Evolutionary conservation across 2,888 invertebrate species (phyloP), one percentile per base, ranked within the genome.

Genomic region (Microchrysa polita): DNA sequence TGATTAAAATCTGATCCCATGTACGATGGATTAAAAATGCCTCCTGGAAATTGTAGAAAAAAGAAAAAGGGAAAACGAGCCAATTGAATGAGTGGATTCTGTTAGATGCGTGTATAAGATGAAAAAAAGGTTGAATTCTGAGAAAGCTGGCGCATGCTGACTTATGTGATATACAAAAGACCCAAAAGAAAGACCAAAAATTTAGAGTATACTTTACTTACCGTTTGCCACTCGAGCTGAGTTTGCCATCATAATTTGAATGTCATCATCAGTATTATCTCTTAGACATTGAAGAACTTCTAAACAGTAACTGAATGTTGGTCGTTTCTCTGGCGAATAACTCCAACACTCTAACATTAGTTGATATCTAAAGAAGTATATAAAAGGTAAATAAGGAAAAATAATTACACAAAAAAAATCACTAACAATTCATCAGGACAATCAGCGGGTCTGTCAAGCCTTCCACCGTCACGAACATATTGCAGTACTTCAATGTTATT

Each of bases 401-500:
- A 48, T 48, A n/a, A n/a, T 48, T 12, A 48, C 12, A 48, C 18
- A 10, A 27, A 55, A 67, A 73, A 55, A 48, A 77, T 73, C 74
- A 87, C 90, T 89, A 84, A 93, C 91, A 95, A 86, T 76, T 88
- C 88, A 27, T 92, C 90, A 0, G 97, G 96, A 83, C 97, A 97
- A 82, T 93, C 93, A 5, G 89, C 88, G 4, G 95, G 94, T 78
- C 92, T 88, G 42, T 92, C 91, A n/a, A 96, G 88, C 57, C 93
- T 88, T 34, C 97, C 97, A 0, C 97, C 96, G 2, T 91, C 90
- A 76, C 95, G 89, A 9, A 98, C 96, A 83, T 93, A 94, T 79
- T 94, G 91, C 74, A 97, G 86, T 27, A 98, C 98, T 83, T 98
- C 96, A 14, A 94, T 87, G 86, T 98, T 98, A 74, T 93, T 94